Conservation (phyloP, 2,113 vertebrate genomes). For the Periophthalmus modestus region DNA sequence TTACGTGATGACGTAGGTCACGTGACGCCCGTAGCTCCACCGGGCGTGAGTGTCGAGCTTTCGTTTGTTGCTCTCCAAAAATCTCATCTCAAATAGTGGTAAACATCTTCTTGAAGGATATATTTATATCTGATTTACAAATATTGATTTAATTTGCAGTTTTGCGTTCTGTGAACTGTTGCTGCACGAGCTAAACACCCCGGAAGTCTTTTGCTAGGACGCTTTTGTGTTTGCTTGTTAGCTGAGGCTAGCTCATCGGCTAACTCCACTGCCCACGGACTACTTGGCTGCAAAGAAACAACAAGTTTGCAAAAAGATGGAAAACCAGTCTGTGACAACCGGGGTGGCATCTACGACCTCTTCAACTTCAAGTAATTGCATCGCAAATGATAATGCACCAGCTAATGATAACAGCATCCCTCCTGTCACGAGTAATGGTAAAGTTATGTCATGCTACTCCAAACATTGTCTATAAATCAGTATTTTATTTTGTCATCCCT, state of each 20-base stretch:
- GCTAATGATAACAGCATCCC: constrained; percentile 68
- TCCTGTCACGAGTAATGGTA: constrained; percentile 69
- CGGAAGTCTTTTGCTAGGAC: not conserved
- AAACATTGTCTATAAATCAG: not conserved
- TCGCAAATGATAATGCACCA: constrained; percentile 65
- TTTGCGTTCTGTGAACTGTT: not conserved
- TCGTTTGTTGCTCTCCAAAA: not conserved
- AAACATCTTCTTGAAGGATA: not conserved
- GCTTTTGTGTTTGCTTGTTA: constrained; percentile 5
- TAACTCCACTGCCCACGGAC: constrained; percentile 26
- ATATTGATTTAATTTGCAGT: not conserved
- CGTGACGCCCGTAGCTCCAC: constrained; percentile 36
- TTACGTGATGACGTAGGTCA: constrained; percentile 34
- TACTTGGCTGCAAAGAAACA: constrained; percentile 6
- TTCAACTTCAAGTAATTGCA: constrained; percentile 72
- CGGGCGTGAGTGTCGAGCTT: constrained; percentile 26
- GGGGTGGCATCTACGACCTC: constrained; percentile 70
- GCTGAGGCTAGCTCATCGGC: constrained; percentile 35
- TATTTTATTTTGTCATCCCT: not conserved
- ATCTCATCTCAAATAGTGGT: not conserved
- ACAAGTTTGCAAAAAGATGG: constrained; percentile 69
- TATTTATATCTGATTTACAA: not conserved
- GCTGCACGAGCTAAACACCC: not conserved
- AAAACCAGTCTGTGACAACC: constrained; percentile 69
- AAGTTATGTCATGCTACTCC: constrained; percentile 10